A percentile compares a stretch with the other conserved stretches of the same genome.
These are phyloP conservation scores for Siniperca undulata DNA, from an alignment of 2,797 vertebrate species.

Conservation along the genomic window DNA sequence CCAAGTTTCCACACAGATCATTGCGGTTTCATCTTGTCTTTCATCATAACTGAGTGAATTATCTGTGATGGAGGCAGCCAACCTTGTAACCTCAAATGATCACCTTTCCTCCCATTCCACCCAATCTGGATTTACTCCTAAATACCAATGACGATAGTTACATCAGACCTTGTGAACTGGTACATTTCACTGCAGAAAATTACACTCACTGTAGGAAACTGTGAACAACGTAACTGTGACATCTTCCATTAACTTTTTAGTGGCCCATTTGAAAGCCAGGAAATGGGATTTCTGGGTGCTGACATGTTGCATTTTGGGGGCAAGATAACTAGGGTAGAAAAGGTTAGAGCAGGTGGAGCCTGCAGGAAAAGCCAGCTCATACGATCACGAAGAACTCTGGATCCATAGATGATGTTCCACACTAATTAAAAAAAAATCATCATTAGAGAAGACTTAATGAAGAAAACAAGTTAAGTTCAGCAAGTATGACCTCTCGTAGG, in stretches of 20 bases:
- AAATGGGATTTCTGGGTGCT: slow-evolving; percentile 56
- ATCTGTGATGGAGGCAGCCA: slow-evolving; percentile 33
- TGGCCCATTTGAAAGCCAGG: slow-evolving; percentile 3
- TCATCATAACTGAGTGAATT: slow-evolving; percentile 36
- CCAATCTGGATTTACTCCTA: background rate
- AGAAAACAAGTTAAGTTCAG: background rate
- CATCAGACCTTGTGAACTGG: slow-evolving; percentile 2
- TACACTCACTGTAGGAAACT: background rate
- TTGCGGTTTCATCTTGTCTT: slow-evolving; percentile 25
- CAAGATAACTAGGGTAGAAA: background rate
- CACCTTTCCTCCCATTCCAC: background rate
- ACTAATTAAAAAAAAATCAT: background rate
- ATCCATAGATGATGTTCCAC: background rate
- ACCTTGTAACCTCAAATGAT: slow-evolving; percentile 20
- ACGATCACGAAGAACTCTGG: background rate
- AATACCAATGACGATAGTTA: background rate
- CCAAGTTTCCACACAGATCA: slow-evolving; percentile 11
- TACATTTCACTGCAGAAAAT: slow-evolving; percentile 29
- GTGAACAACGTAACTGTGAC: slow-evolving; percentile 45
- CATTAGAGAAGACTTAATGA: background rate
- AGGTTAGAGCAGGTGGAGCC: background rate
- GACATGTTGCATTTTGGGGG: slow-evolving; percentile 13
- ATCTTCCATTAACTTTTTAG: slow-evolving; percentile 49
- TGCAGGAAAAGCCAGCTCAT: background rate
- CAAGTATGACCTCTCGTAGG: too few species aligned